Evolutionary conservation across 2,113 vertebrate species (phyloP).

Genomic region (Camelus bactrianus): DNA sequence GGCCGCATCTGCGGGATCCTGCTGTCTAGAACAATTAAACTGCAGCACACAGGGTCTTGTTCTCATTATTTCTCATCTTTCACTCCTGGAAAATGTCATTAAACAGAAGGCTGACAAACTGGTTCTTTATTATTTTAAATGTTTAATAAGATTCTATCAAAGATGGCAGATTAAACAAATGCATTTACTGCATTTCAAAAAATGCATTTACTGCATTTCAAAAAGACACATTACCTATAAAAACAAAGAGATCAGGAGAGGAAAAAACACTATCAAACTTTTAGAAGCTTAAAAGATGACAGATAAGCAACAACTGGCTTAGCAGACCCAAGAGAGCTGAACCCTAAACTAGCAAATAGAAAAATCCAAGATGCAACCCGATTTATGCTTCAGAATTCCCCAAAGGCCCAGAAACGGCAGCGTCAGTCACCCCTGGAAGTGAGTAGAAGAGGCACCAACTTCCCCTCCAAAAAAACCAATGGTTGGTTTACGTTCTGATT

Average conservation of each 20-base stretch:
- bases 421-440: not conserved
- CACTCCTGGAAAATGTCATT: not conserved
- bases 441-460: not conserved
- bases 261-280: not conserved
- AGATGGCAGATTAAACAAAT: not conserved
- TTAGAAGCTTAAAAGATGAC: not conserved
- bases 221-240: not conserved
- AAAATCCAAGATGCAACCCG: not conserved
- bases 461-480: not conserved
- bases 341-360: not conserved
- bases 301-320: not conserved
- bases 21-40: not conserved
- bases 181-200: not conserved
- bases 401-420: not conserved
- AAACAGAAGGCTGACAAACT: not conserved
- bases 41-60: not conserved
- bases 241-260: not conserved
- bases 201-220: not conserved
- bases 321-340: not conserved
- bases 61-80: not conserved
- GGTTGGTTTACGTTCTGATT: not conserved
- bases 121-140: not conserved
- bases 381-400: not conserved
- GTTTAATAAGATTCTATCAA: not conserved
- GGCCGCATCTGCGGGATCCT: accelerated